These are phyloP conservation scores for Drosophila paucipuncta DNA, from an alignment of 2,888 invertebrate genomes.

Conservation along the genomic window DNA sequence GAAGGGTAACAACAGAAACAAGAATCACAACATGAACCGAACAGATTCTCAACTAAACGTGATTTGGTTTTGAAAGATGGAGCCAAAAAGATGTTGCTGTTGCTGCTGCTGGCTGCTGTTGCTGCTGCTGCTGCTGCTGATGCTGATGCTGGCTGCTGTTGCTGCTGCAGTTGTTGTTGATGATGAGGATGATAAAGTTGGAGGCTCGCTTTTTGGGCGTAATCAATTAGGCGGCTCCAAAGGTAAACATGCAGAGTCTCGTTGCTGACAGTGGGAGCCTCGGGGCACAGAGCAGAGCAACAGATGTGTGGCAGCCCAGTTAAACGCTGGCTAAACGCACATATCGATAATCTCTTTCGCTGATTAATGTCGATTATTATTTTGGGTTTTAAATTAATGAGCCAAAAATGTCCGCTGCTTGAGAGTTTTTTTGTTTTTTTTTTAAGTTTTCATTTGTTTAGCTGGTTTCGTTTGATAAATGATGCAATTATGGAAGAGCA, in stretches of 20 bases:
- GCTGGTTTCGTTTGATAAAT: conserved; percentile 59
- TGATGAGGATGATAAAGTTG: conserved; percentile 36
- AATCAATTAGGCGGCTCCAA: conserved; percentile 73
- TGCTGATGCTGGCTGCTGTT: background rate
- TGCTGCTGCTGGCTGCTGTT: conserved; percentile 11
- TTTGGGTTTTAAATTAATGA: conserved; percentile 54
- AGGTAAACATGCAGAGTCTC: conserved; percentile 67
- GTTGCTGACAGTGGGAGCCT: conserved; percentile 44
- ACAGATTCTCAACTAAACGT: conserved; percentile 27
- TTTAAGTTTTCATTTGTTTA: conserved; percentile 50
- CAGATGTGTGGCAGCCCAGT: conserved; percentile 4
- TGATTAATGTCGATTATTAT: conserved; percentile 79
- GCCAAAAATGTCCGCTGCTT: conserved; percentile 25
- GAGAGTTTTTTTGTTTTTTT: conserved; percentile 21
- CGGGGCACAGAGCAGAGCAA: background rate
- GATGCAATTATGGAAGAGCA: conserved; percentile 56
- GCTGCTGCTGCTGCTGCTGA: background rate
- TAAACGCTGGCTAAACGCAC: conserved; percentile 55
- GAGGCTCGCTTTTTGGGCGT: conserved; percentile 53
- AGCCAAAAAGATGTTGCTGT: background rate
- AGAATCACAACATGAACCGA: conserved; percentile 1
- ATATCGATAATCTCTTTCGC: conserved; percentile 71
- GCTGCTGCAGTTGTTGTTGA: conserved; percentile 15
- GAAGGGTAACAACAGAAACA: conserved; percentile 19
- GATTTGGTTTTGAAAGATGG: conserved; percentile 29